Evolutionary conservation across 2,113 vertebrate genomes (phyloP), one percentile per base, ranked within the genome.

Genomic region (Pachycephala philippinensis): DNA sequence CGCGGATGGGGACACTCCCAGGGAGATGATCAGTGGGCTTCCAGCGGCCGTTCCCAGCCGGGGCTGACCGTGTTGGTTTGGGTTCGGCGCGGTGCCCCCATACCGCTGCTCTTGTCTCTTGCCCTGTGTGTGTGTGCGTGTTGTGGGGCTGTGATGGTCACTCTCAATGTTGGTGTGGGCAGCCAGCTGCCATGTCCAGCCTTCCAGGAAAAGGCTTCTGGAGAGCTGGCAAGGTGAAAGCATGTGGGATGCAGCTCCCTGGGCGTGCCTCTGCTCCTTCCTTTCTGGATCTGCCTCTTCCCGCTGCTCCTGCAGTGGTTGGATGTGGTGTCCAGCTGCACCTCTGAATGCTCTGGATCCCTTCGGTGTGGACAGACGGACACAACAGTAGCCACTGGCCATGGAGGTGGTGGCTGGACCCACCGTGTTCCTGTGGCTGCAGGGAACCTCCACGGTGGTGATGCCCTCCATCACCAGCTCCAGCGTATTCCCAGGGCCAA

Each of bases 61-160:
- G 24, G 5, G 47, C 30, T 26, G 64, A 22, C 23, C 0, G 1
- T 0, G 0, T 16, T 22, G 40, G 2, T 75, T 39, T 19, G 53
- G 52, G 21, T 52, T 92, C 1, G 1, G 13, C 0, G 2, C 6
- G 3, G 16, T 60, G 3, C 5, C 4, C 10, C 11, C 0, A 0
- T 0, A 1, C 4, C 24, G 26, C 27, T 0, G 3, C 42, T 42
- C 24, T 20, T 50, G 35, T 35, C 77, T 54, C 11, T 31, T 28
- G 37, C 50, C 15, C 6, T 11, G 4, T 14, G 33, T 21, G 8
- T 8, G 33, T 15, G 11, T 6, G 20, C 8, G n/a, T 23, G 22
- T 64, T 0, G 1, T 0, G 3, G 57, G 30, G 35, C 15, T 68
- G 45, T 1, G 5, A 16, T 42, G 65, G n/a, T 39, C 75, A 15